Conservation (phyloP, 2,888 invertebrate genomes). For the Apamea monoglypha region DNA sequence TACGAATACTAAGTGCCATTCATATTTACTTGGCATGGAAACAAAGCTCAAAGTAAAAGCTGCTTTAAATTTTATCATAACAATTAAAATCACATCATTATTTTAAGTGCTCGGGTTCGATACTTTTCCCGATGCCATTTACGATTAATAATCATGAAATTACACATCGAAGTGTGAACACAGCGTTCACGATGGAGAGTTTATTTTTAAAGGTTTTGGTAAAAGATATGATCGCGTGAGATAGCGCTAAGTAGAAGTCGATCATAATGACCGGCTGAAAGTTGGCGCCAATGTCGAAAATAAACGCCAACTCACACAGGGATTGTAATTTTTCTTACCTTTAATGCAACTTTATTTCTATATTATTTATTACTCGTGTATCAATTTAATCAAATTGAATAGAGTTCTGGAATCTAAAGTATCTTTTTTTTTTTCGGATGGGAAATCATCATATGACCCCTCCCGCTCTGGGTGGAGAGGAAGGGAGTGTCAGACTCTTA, state of each 20-base stretch:
- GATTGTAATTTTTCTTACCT: background rate
- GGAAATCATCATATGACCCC: no score
- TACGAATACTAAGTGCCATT: background rate
- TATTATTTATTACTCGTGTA: no score
- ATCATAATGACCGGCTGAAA: constrained; percentile 35
- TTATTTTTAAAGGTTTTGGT: constrained; percentile 31
- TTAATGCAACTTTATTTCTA: background rate
- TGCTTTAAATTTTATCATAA: constrained; percentile 16
- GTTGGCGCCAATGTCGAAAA: constrained; percentile 24
- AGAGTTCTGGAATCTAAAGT: background rate
- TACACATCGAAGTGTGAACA: constrained; percentile 42
- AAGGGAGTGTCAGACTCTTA: no score
- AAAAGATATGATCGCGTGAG: constrained; percentile 30
- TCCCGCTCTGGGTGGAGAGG: no score
- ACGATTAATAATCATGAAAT: constrained; percentile 49
- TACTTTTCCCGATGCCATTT: constrained; percentile 27
- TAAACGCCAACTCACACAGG: constrained; percentile 6
- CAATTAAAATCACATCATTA: constrained; percentile 31
- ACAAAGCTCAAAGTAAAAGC: constrained; percentile 37
- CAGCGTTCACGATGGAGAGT: constrained; percentile 19
- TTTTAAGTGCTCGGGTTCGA: constrained; percentile 31
- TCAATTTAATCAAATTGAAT: background rate
- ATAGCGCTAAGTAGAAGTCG: constrained; percentile 18
- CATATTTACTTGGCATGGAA: background rate
- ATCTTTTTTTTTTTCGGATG: no score